phyloP scores from a whole-genome alignment of 2,113 vertebrate species.

The Sterrhoptilus dennistouni region DNA sequence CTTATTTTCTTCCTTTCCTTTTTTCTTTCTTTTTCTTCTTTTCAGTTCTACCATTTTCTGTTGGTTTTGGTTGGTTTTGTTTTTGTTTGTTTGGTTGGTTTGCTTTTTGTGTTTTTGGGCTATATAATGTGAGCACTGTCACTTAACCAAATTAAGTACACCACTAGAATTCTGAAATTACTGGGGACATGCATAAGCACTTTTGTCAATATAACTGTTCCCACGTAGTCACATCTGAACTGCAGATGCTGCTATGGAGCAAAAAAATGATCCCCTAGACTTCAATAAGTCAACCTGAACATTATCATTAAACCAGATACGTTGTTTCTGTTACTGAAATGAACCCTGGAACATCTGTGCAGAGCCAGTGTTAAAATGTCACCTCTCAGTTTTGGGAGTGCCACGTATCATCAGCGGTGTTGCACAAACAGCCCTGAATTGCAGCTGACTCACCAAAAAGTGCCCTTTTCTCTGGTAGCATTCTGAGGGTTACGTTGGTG shows the following conservation, averaged over 20 bases:
- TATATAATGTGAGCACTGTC: background rate
- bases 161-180: background rate
- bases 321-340: background rate
- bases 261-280: background rate
- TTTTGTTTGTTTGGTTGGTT: rapidly evolving
- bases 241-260: background rate
- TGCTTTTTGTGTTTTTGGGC: background rate
- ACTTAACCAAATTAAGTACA: background rate
- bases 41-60: background rate
- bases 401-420: rapidly evolving
- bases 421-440: background rate
- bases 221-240: background rate
- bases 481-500: background rate
- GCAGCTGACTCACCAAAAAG: background rate
- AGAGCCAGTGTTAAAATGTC: background rate
- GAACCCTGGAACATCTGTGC: background rate
- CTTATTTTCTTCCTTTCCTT: background rate
- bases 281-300: background rate
- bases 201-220: background rate
- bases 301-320: background rate
- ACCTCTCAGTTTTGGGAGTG: background rate
- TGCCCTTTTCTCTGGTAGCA: background rate
- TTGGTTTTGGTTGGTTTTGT: background rate
- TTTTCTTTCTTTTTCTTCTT: background rate
- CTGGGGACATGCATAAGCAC: background rate